phyloP scores from a whole-genome alignment of 2,888 invertebrate species.

The Lithophane ornitopus region DNA sequence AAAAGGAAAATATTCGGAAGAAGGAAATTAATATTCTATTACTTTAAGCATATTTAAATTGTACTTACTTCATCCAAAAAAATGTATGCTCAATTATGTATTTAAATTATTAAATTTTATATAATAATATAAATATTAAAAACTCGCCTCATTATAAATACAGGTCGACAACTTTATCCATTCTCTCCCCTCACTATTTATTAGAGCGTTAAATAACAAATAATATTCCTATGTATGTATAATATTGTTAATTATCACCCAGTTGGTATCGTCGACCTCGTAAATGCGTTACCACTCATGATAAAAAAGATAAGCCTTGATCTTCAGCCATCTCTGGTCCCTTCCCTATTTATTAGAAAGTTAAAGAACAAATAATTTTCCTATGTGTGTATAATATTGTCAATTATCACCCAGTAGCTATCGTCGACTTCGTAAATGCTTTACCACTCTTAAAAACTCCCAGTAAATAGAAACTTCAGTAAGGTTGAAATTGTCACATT shows the following conservation, averaged over 20 bases:
- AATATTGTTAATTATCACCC: constrained; percentile 1
- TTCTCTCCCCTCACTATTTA: neutral
- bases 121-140: constrained; percentile 1
- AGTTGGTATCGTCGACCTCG: neutral
- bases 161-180: neutral
- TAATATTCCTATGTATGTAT: neutral
- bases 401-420: neutral
- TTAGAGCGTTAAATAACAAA: constrained; percentile 10
- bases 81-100: constrained; percentile 48
- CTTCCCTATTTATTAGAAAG: neutral
- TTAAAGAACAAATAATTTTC: constrained; percentile 17
- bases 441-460: too few relatives aligned
- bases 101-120: constrained; percentile 20
- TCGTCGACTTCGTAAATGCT: neutral
- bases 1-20: neutral
- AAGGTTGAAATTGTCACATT: too few relatives aligned
- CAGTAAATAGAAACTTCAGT: too few relatives aligned
- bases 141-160: constrained; percentile 1
- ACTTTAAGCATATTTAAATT: constrained; percentile 18
- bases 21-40: neutral
- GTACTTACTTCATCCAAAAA: constrained; percentile 47
- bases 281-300: too few relatives aligned
- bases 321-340: too few relatives aligned
- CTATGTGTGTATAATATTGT: neutral
- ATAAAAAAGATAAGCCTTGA: too few relatives aligned